Evolutionary conservation across 1,140 invertebrate species (phyloP).

Genomic region (Hyphantria cunea): DNA sequence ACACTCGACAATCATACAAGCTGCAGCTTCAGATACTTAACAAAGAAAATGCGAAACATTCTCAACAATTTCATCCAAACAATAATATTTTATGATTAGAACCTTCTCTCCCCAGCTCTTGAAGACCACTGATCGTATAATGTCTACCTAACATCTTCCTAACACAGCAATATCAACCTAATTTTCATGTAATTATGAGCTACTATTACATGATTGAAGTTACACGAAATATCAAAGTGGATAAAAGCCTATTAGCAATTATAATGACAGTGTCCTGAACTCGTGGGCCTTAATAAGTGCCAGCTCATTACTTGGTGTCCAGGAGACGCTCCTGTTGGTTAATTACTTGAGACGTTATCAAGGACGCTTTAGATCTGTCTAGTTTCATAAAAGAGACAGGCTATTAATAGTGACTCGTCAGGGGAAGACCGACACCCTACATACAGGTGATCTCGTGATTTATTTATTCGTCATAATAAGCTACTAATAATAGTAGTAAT

Average conservation of each 20-base stretch:
- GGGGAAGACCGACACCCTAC: too few relatives aligned
- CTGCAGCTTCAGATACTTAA: too few relatives aligned
- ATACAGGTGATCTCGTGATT: too few relatives aligned
- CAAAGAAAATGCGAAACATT: too few relatives aligned
- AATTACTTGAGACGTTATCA: constrained; percentile 31
- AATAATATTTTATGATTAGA: too few relatives aligned
- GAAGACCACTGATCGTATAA: constrained; percentile 56
- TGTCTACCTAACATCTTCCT: constrained; percentile 41
- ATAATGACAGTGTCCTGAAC: constrained; percentile 56
- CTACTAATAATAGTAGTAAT: too few relatives aligned
- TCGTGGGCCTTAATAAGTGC: constrained; percentile 22
- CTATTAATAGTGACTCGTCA: too few relatives aligned
- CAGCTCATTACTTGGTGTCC: constrained; percentile 50
- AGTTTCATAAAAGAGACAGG: background rate
- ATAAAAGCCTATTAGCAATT: constrained; percentile 61
- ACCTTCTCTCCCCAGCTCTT: background rate
- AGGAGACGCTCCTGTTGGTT: constrained; percentile 21
- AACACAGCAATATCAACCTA: constrained; percentile 34
- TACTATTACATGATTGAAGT: constrained; percentile 21
- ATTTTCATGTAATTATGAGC: too few relatives aligned
- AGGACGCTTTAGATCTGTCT: constrained; percentile 8
- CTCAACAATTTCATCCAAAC: too few relatives aligned
- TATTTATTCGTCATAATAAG: too few relatives aligned
- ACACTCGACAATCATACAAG: too few relatives aligned
- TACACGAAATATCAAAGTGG: constrained; percentile 44